A percentile compares a stretch with the other conserved stretches of the same genome.
These are phyloP conservation scores for Erithacus rubecula DNA, from an alignment of 2,797 vertebrate species.

Conservation along the genomic window DNA sequence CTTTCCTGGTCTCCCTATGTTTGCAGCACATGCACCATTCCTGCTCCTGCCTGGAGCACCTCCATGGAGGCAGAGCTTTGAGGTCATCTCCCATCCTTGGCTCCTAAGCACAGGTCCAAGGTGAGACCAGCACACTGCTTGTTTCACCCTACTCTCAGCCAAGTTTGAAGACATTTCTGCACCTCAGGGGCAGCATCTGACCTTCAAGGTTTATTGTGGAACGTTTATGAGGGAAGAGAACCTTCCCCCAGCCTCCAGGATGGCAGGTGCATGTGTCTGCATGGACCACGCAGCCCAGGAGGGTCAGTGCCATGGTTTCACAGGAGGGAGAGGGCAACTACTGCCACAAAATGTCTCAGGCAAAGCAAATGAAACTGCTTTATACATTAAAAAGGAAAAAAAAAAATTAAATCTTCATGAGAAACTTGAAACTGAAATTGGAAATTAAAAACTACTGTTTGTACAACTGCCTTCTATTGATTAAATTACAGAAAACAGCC, in stretches of 20 bases:
- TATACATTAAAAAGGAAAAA: background rate
- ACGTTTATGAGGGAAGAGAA: background rate
- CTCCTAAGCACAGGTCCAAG: background rate
- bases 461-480: background rate
- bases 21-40: background rate
- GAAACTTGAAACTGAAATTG: constrained; percentile 2
- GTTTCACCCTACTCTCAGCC: background rate
- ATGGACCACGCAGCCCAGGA: background rate
- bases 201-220: background rate
- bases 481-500: background rate
- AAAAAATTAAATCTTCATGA: background rate
- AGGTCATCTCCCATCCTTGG: background rate
- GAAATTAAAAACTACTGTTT: constrained; percentile 36
- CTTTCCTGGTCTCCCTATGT: background rate
- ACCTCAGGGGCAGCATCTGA: background rate
- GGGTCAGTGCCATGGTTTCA: fast-evolving
- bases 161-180: background rate
- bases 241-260: background rate
- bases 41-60: background rate
- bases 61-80: background rate
- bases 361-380: background rate
- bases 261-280: fast-evolving
- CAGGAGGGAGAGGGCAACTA: background rate
- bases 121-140: too few relatives aligned
- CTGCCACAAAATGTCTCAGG: background rate